A percentile compares a stretch with the other conserved stretches of the same genome.
phyloP scores from a whole-genome alignment of 2,113 vertebrate species.

The Melanostigma gelatinosum region DNA sequence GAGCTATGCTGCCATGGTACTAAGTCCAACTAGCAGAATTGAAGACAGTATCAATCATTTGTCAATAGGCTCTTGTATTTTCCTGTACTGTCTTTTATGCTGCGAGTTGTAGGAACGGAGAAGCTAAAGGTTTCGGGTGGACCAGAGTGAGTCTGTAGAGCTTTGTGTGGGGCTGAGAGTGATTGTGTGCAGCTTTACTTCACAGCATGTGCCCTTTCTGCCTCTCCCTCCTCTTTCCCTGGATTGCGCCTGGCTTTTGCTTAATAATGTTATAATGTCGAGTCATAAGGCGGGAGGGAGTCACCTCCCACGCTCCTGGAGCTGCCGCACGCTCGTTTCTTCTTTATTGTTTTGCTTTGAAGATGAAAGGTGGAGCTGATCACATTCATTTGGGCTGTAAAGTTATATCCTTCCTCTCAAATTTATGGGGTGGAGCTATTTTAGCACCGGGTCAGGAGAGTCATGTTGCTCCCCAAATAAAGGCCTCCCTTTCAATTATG shows the following conservation, averaged over 20 bases:
- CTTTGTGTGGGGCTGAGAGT: slow-evolving; percentile 38
- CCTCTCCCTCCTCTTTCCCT: slow-evolving; percentile 30
- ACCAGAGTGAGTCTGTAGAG: slow-evolving; percentile 51
- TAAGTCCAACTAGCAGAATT: background rate
- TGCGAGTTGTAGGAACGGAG: slow-evolving; percentile 26
- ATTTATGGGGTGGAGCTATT: slow-evolving; percentile 39
- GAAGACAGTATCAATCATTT: background rate
- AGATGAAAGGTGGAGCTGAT: slow-evolving; percentile 69
- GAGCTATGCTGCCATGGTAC: background rate
- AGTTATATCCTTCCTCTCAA: slow-evolving; percentile 39
- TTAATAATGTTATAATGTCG: slow-evolving; percentile 62
- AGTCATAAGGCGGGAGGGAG: slow-evolving; percentile 63
- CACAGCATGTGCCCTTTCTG: slow-evolving; percentile 19
- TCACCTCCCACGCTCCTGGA: slow-evolving; percentile 43
- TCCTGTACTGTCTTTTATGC: background rate
- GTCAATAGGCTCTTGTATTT: background rate
- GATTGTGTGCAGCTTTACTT: slow-evolving; percentile 52
- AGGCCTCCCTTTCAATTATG: slow-evolving; percentile 7
- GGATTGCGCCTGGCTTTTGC: slow-evolving; percentile 39
- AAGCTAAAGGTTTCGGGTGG: slow-evolving; percentile 51
- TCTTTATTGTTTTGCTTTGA: slow-evolving; percentile 55
- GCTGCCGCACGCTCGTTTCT: slow-evolving; percentile 12
- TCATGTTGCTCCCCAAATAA: background rate
- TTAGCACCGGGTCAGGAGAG: slow-evolving; percentile 14
- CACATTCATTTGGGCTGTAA: slow-evolving; percentile 44